These are phyloP conservation scores for Centruroides vittatus DNA, from an alignment of 1,140 invertebrate species.

Conservation along the genomic window DNA sequence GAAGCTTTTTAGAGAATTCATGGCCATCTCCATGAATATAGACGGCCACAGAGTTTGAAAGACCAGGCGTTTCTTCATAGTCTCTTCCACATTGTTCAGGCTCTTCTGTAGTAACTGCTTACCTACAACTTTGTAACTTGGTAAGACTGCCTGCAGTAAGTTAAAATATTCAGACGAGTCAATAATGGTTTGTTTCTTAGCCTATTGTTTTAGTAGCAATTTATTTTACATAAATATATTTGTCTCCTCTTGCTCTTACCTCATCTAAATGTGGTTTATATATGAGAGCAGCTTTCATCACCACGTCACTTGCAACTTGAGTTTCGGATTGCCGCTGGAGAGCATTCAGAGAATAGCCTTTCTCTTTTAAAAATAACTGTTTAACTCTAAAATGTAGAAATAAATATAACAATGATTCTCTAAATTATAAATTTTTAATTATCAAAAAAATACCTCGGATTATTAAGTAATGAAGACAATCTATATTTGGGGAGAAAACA, in stretches of 20 bases:
- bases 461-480: conserved; percentile 13
- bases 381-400: conserved; percentile 5
- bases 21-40: conserved; percentile 13
- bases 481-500: conserved; percentile 13
- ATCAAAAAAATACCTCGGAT: conserved; percentile 4
- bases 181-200: background rate
- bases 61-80: conserved; percentile 12
- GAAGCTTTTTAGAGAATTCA: conserved; percentile 13
- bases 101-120: conserved; percentile 10
- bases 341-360: conserved; percentile 12
- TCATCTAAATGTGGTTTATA: conserved; percentile 12
- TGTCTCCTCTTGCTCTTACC: background rate
- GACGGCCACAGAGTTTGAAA: conserved; percentile 15
- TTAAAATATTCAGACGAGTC: background rate
- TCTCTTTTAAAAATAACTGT: conserved; percentile 15
- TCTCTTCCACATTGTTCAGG: conserved; percentile 3
- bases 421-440: too few relatives aligned
- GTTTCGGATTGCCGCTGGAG: conserved; percentile 11
- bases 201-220: too few relatives aligned
- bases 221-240: too few relatives aligned
- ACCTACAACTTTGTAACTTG: conserved; percentile 10
- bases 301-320: conserved; percentile 9
- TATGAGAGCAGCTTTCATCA: conserved; percentile 12
- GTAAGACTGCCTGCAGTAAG: conserved; percentile 7
- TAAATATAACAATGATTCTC: background rate